Evolutionary conservation across 2,113 vertebrate genomes (phyloP).

Genomic region (Ahaetulla prasina): DNA sequence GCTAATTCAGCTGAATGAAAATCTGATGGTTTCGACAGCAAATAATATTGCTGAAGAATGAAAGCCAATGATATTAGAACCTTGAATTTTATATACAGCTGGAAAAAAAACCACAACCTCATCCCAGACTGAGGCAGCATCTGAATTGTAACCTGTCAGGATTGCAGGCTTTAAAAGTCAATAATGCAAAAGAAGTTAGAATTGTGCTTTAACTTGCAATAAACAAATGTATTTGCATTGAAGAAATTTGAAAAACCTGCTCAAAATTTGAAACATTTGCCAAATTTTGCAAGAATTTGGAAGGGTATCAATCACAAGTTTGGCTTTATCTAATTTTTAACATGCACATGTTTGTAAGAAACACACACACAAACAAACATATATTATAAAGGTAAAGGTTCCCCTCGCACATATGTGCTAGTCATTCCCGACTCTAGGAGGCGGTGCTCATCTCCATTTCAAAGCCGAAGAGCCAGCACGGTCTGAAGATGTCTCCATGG

Average conservation of each 20-base stretch:
- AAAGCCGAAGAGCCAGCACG: too few species aligned
- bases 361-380: too few species aligned
- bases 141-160: neutral
- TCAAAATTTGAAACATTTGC: neutral
- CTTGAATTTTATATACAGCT: conserved; percentile 6
- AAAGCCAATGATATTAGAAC: conserved; percentile 7
- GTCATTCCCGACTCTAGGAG: too few species aligned
- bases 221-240: neutral
- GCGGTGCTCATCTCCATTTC: too few species aligned
- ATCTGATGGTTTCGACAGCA: conserved; percentile 24
- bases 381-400: too few species aligned
- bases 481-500: too few species aligned
- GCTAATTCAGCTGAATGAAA: conserved; percentile 22
- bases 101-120: neutral
- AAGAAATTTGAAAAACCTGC: neutral
- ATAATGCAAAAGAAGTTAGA: neutral
- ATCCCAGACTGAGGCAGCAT: conserved; percentile 20
- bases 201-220: neutral
- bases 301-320: neutral
- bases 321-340: neutral
- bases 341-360: neutral
- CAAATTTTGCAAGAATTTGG: neutral
- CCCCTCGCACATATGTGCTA: too few species aligned
- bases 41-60: neutral
- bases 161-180: neutral